Base-by-base conservation (phyloP, 1,140 invertebrate species). In the Leptopilina boulardi region DNA sequence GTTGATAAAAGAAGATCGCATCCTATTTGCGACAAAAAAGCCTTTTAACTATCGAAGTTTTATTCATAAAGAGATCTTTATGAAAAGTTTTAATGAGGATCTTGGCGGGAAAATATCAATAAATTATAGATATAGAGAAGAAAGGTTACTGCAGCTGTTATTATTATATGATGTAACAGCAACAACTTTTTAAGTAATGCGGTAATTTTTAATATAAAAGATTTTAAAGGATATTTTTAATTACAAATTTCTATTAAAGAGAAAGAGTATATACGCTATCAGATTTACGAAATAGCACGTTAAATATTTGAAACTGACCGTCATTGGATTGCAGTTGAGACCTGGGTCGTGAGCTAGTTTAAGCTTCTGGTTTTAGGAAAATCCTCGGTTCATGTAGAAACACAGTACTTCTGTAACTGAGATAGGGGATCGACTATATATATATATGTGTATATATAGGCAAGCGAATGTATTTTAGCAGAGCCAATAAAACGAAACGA, bases 241-340 rank as follows among this genome's bases (percentile, higher is more conserved):
- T 47, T 15, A 15, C 0, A 15, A 15, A 15, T 4, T 15, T 47
- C 44, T 3, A 13, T 4, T 3, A n/a, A n/a, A 3, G 15, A 23
- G 54, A 11, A 18, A 59, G 56, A 30, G 23, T 66, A 15, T 26
- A 26, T 66, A 30, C 56, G 56, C 56, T 15, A 30, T 30, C 21
- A 66, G 56, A 66, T 66, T 66, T 26, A 66, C 19, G 21, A 66
- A 66, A 66, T 66, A 26, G 56, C 56, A 66, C 56, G 21, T 66
- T 66, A 66, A 66, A 66, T 66, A 66, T 66, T 66, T 66, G 56
- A 66, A 66, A 66, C 56, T 66, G 56, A 66, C 56, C 56, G 56
- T 6, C 56, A 26, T 66, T 66, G 56, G 59, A 66, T 66, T 30
- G 23, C 4, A 66, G 59, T 66, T 30, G 26, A 66, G 59, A 66